A percentile compares a stretch with the other conserved stretches of the same genome.
phyloP scores from a whole-genome alignment of 2,113 vertebrate genomes.

The Oenanthe oenanthe region DNA sequence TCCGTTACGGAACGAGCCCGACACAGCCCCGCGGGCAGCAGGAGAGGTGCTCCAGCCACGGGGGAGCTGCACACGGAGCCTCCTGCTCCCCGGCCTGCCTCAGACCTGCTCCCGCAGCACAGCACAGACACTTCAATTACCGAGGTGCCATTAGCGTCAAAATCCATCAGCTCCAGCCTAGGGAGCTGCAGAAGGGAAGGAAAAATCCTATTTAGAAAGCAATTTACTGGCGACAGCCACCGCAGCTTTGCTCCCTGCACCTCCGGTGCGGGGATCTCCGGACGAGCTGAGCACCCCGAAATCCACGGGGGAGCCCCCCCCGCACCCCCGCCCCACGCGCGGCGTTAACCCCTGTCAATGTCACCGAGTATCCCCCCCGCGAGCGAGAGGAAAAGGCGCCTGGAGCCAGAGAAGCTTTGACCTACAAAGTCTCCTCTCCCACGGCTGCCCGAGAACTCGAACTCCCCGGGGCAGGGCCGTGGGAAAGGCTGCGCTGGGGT shows the following conservation, averaged over 20 bases:
- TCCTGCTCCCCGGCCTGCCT: background rate
- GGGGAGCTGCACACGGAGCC: background rate
- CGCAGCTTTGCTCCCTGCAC: background rate
- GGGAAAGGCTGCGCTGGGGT: background rate
- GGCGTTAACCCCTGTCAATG: background rate
- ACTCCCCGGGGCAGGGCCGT: background rate
- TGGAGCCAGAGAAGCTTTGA: background rate
- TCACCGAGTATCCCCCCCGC: background rate
- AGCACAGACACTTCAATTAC: background rate
- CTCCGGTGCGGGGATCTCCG: background rate
- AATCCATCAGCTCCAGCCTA: background rate
- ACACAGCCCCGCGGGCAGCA: too few relatives aligned
- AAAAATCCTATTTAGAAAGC: background rate
- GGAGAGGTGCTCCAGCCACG: background rate
- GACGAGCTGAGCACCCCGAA: background rate
- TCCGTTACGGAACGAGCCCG: fast-evolving
- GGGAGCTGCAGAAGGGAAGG: background rate
- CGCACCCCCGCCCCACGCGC: background rate
- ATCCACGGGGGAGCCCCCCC: background rate
- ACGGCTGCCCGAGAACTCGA: background rate
- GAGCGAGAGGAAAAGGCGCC: background rate
- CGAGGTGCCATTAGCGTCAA: constrained; percentile 3
- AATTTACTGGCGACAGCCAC: background rate
- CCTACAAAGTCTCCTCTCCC: constrained; percentile 6
- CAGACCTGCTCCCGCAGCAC: background rate